These are phyloP conservation scores for Torymus tubicola DNA, from an alignment of 2,888 invertebrate genomes.

Conservation along the genomic window DNA sequence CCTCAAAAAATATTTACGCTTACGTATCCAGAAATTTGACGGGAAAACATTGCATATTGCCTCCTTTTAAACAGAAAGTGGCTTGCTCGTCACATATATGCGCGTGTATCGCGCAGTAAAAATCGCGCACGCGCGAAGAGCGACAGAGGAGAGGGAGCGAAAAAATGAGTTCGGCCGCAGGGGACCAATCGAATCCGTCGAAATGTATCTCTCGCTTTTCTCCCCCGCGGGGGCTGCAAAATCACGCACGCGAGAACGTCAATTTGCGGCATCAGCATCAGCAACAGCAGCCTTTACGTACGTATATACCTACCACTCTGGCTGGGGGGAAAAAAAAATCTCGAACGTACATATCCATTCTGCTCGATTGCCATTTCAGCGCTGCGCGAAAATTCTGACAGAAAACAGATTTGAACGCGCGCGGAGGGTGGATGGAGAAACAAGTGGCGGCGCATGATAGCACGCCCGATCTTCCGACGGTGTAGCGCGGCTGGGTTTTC, in stretches of 20 bases:
- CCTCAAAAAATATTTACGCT: no score
- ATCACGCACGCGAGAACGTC: slow-evolving; percentile 18
- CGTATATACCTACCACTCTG: neutral
- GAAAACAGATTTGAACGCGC: slow-evolving; percentile 68
- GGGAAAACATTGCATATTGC: no score
- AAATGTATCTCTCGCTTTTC: slow-evolving; percentile 14
- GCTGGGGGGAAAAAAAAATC: slow-evolving; percentile 7
- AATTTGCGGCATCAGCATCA: slow-evolving; percentile 13
- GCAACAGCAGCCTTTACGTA: no score
- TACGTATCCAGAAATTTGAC: no score
- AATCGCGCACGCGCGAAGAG: neutral
- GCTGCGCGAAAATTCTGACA: neutral
- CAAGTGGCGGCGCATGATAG: slow-evolving; percentile 71
- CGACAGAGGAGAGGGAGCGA: neutral
- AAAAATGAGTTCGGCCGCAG: slow-evolving; percentile 13
- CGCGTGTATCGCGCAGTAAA: no score
- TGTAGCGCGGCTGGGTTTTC: slow-evolving; percentile 69
- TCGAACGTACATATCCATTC: slow-evolving; percentile 30
- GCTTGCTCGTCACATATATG: no score
- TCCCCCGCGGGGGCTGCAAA: slow-evolving; percentile 15
- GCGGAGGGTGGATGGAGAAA: slow-evolving; percentile 60
- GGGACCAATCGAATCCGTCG: slow-evolving; percentile 15
- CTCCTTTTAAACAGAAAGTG: no score
- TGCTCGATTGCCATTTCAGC: slow-evolving; percentile 37
- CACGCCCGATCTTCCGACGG: slow-evolving; percentile 72